A percentile compares a stretch with the other conserved stretches of the same genome.
Conservation (phyloP, 2,113 vertebrate species). For the Gymnarchus niloticus region DNA sequence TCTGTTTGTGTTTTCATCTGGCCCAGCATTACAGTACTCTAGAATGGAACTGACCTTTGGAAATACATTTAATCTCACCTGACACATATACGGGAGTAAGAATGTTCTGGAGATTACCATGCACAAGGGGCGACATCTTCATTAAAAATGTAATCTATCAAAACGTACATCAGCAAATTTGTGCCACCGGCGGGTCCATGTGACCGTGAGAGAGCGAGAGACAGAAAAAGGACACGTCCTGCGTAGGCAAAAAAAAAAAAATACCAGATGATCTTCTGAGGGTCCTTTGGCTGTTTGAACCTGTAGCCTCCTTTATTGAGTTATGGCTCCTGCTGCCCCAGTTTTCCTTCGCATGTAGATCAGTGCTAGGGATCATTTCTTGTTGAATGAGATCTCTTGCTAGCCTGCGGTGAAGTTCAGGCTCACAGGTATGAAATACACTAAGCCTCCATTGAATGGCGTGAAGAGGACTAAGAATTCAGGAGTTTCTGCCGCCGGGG, state of each 20-base stretch:
- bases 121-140: neutral
- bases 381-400: neutral
- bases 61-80: neutral
- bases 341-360: neutral
- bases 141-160: neutral
- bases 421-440: neutral
- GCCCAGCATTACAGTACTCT: neutral
- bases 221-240: no score
- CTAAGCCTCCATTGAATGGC: neutral
- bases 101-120: neutral
- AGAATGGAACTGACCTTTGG: neutral
- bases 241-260: no score
- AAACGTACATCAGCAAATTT: neutral
- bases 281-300: neutral
- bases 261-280: neutral
- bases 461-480: neutral
- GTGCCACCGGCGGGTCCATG: neutral
- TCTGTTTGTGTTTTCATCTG: neutral
- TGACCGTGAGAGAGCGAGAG: neutral
- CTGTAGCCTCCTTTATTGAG: neutral
- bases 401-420: neutral
- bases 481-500: neutral
- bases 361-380: neutral
- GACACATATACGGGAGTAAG: neutral
- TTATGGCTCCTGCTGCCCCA: neutral